Conservation (phyloP, 2,888 invertebrate species). For the Trachelus tabidus region DNA sequence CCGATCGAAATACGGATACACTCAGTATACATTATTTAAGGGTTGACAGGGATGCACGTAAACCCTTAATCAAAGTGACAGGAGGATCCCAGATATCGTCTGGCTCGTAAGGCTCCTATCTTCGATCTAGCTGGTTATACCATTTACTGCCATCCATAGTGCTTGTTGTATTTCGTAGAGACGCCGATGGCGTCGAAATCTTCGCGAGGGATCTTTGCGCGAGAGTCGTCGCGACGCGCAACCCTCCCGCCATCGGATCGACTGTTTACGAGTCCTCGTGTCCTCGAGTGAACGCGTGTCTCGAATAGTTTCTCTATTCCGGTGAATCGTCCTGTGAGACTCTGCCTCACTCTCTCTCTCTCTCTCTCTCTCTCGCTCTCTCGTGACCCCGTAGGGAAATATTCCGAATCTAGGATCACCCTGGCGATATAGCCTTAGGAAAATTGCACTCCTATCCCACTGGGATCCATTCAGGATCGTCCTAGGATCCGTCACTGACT, state of each 20-base stretch:
- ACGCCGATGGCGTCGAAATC: background rate
- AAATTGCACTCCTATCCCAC: background rate
- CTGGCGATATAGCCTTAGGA: background rate
- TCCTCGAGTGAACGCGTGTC: background rate
- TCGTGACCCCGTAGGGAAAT: background rate
- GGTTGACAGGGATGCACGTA: slow-evolving; percentile 7
- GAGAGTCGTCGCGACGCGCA: background rate
- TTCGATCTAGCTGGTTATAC: background rate
- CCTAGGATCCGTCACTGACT: background rate
- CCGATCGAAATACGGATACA: slow-evolving; percentile 18
- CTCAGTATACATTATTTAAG: slow-evolving; percentile 11
- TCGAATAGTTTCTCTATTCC: background rate
- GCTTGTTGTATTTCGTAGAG: background rate
- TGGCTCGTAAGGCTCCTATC: background rate
- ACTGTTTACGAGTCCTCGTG: background rate
- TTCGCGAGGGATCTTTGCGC: background rate
- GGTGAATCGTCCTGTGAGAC: background rate
- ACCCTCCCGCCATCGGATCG: background rate
- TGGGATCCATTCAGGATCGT: background rate
- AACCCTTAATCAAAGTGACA: slow-evolving; percentile 19
- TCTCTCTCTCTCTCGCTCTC: background rate
- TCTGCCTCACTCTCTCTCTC: background rate
- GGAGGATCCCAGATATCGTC: background rate
- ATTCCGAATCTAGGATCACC: background rate
- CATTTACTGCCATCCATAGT: background rate